These are phyloP conservation scores for Desmodus rotundus DNA, from an alignment of 2,113 vertebrate species.

Conservation along the genomic window DNA sequence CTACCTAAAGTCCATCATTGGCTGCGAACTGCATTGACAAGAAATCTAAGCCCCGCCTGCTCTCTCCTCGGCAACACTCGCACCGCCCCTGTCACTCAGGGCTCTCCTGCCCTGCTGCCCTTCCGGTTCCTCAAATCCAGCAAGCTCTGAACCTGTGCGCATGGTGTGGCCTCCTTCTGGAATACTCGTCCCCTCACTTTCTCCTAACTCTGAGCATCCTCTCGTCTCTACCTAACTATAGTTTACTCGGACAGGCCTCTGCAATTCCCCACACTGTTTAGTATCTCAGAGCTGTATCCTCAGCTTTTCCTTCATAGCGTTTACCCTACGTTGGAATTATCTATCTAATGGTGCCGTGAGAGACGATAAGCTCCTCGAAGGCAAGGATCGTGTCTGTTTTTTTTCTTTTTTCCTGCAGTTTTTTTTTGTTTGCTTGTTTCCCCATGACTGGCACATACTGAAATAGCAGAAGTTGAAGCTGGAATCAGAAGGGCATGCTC, in stretches of 20 bases:
- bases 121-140: not conserved
- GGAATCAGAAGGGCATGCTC: not conserved
- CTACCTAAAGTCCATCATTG: not conserved
- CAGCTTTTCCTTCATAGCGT: not conserved
- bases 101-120: not conserved
- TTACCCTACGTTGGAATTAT: not conserved
- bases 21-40: not conserved
- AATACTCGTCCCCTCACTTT: not conserved
- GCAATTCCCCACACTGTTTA: not conserved
- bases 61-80: not conserved
- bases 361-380: not conserved
- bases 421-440: not conserved
- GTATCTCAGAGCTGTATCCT: not conserved
- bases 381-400: not conserved
- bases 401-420: not conserved
- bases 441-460: not conserved
- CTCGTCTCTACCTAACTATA: not conserved
- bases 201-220: not conserved
- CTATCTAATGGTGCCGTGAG: not conserved
- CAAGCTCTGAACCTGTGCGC: not conserved
- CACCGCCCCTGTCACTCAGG: not conserved
- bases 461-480: not conserved
- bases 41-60: not conserved
- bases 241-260: not conserved
- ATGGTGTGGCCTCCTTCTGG: not conserved